Evolutionary conservation across 2,888 invertebrate genomes (phyloP), one percentile per base, ranked within the genome.

Genomic region (Magallana nippona): DNA sequence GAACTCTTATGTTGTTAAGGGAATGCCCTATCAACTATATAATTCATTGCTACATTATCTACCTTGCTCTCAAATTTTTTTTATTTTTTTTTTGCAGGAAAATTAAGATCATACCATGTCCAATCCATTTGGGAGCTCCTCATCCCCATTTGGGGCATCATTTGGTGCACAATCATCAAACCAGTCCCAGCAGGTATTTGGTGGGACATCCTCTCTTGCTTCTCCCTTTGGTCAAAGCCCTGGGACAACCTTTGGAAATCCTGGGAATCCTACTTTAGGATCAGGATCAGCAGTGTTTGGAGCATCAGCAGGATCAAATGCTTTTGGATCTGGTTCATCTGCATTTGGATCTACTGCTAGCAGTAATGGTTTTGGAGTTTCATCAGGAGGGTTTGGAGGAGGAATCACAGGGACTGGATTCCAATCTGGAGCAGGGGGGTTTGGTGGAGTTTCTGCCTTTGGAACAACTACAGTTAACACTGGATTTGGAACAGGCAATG

Each of bases 161-260:
- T n/a, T 55, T 71, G 82, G 71, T 55, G 13, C 15, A 77, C 71
- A 77, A n/a, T 58, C 78, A 1, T 55, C 56, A 5, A 55, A 13
- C 63, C 22, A 22, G 27, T 2, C 63, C 22, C 63, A 63, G 27
- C 22, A 19, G 19, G 80, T 44, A 62, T 62, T 82, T 55, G 71
- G 79, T 57, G 60, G 71, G 56, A 55, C 71, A 27, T 27, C 80
- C 1, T 58, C 56, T 3, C 10, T 60, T 15, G 83, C 71, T 13
- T 57, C 83, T 19, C 5, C 71, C 22, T 86, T 86, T 83, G 84
- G 86, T 71, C 86, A 86, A 60, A 58, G 77, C 58, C 19, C 84
- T 80, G 17, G 79, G 15, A 11, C 32, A 32, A 32, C 19, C 63
- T 19, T 63, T 63, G 44, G 63, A n/a, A 55, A 17, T 13, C 22